These are phyloP conservation scores for Dascyllus trimaculatus DNA, from an alignment of 2,113 vertebrate species.

Conservation along the genomic window DNA sequence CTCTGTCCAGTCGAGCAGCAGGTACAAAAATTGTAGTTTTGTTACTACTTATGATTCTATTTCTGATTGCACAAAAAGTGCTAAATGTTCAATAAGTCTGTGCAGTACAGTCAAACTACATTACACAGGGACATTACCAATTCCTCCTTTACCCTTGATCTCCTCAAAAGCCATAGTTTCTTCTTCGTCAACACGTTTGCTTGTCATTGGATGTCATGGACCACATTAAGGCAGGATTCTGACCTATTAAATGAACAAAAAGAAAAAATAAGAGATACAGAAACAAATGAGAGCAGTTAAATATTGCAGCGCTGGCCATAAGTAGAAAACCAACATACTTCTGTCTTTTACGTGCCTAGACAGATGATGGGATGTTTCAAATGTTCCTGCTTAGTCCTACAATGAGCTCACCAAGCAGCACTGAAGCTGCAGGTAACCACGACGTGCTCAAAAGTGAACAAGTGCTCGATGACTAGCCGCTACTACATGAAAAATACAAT, in stretches of 20 bases:
- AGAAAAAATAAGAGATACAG: neutral
- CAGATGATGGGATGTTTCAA: neutral
- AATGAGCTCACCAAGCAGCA: neutral
- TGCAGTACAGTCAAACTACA: neutral
- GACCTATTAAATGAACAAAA: slow-evolving; percentile 35
- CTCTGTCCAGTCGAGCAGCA: neutral
- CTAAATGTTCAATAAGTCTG: neutral
- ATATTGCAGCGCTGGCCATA: neutral
- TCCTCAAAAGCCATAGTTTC: slow-evolving; percentile 84
- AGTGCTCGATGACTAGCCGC: neutral
- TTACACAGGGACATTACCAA: slow-evolving; percentile 58
- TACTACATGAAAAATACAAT: neutral
- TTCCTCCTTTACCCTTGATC: slow-evolving; percentile 81
- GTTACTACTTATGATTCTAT: neutral
- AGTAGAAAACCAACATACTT: neutral
- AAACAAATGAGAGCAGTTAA: neutral
- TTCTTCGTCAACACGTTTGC: slow-evolving; percentile 18
- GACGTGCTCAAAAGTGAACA: neutral
- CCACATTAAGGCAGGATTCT: slow-evolving; percentile 31
- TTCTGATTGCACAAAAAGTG: neutral
- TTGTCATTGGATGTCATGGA: slow-evolving; percentile 43
- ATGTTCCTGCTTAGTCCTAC: neutral
- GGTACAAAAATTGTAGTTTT: no score
- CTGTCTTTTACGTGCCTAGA: neutral
- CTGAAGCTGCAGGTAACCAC: neutral